Evolutionary conservation across 1,140 invertebrate genomes (phyloP).

Genomic region (Tetranychus cinnabarinus): DNA sequence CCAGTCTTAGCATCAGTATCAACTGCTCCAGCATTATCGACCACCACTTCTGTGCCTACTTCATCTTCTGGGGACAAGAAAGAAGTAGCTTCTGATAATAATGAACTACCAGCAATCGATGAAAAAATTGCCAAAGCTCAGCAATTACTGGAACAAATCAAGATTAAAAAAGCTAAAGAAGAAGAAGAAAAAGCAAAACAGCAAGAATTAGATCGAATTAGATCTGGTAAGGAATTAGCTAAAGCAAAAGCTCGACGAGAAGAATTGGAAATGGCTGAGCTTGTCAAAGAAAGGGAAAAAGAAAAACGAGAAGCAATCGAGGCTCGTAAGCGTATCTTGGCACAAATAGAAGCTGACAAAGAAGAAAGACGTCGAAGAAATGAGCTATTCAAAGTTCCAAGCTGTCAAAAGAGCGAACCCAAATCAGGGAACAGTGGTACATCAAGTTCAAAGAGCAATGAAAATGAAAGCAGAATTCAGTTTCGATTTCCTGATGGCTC

Average conservation of each 20-base stretch:
- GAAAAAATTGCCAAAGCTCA: slow-evolving; percentile 3
- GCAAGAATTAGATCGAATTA: slow-evolving; percentile 41
- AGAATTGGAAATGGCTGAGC: slow-evolving; percentile 42
- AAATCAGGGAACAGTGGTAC: not conserved
- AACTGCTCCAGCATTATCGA: not conserved
- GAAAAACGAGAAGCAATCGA: slow-evolving; percentile 43
- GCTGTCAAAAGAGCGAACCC: not conserved
- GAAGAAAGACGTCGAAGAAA: not conserved
- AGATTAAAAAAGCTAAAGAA: slow-evolving; percentile 4
- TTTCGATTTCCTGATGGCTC: slow-evolving; percentile 44
- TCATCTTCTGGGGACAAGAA: not conserved
- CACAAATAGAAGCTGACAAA: not conserved
- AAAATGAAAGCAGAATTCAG: slow-evolving; percentile 31
- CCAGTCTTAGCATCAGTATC: not conserved
- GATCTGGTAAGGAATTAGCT: slow-evolving; percentile 38
- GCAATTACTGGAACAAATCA: not conserved
- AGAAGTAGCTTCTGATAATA: not conserved
- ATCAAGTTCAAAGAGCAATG: not conserved
- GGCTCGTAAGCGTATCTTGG: slow-evolving; percentile 14
- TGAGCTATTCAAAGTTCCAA: not conserved
- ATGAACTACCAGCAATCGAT: not conserved
- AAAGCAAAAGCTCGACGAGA: slow-evolving; percentile 40
- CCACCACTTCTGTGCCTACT: not conserved
- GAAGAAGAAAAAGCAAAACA: slow-evolving; percentile 2
- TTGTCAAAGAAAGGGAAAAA: slow-evolving; percentile 33